These are phyloP conservation scores for Edolisoma coerulescens DNA, from an alignment of 2,113 vertebrate genomes.

Conservation along the genomic window DNA sequence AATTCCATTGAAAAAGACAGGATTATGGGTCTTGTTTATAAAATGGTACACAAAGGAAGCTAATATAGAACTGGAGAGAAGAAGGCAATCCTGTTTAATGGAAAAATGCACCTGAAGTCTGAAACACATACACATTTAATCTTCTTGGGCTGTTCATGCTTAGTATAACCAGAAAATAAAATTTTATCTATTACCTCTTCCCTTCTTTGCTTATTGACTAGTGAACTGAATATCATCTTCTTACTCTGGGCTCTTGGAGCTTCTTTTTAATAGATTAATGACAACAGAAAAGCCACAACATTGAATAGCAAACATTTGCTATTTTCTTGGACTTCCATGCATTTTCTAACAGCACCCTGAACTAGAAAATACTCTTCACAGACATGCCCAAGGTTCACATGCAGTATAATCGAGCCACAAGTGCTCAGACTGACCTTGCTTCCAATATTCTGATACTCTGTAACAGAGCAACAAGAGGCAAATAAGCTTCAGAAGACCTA, in stretches of 20 bases:
- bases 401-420: background rate
- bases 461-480: background rate
- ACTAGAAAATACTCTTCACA: background rate
- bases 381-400: background rate
- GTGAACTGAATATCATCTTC: background rate
- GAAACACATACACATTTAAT: background rate
- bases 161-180: background rate
- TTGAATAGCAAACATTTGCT: background rate
- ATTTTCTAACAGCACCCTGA: background rate
- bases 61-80: background rate
- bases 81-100: background rate
- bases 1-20: background rate
- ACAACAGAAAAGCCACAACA: background rate
- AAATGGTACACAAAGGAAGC: background rate
- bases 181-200: background rate
- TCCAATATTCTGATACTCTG: background rate
- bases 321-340: background rate
- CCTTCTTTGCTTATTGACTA: background rate
- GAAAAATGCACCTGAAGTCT: background rate
- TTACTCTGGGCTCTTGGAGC: background rate
- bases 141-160: background rate
- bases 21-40: background rate
- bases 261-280: background rate
- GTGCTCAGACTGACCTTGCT: background rate
- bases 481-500: background rate